Percentiles rank a stretch among this genome's conserved stretches.
phyloP scores from a whole-genome alignment of 2,888 invertebrate genomes.

The Tachina lurida region DNA sequence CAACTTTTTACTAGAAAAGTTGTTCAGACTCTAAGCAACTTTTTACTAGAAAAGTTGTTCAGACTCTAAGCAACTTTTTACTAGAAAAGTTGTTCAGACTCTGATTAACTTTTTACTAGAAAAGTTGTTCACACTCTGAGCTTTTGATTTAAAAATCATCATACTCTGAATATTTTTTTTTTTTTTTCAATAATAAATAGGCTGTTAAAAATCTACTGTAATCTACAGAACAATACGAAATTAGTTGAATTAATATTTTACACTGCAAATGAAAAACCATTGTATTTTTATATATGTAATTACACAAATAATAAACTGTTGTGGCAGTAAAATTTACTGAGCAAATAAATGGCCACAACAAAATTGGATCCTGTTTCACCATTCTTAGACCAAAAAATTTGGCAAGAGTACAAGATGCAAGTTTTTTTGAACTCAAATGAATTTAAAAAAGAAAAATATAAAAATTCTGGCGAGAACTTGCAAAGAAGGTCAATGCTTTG shows the following conservation, averaged over 20 bases:
- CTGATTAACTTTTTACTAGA: no score
- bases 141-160: no score
- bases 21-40: no score
- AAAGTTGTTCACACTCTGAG: no score
- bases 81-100: no score
- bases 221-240: no score
- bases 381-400: constrained; percentile 20
- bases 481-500: constrained; percentile 45
- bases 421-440: not conserved
- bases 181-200: no score
- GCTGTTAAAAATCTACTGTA: no score
- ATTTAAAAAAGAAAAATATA: not conserved
- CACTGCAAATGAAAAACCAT: not conserved
- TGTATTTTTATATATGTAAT: not conserved
- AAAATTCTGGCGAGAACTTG: not conserved
- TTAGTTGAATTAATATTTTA: not conserved
- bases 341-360: not conserved
- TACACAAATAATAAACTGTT: constrained; percentile 48
- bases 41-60: no score
- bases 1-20: no score
- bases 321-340: not conserved
- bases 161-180: no score
- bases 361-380: not conserved
- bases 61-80: no score
- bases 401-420: constrained; percentile 45